Conservation (phyloP, 1,140 invertebrate species). For the Delia radicum region DNA sequence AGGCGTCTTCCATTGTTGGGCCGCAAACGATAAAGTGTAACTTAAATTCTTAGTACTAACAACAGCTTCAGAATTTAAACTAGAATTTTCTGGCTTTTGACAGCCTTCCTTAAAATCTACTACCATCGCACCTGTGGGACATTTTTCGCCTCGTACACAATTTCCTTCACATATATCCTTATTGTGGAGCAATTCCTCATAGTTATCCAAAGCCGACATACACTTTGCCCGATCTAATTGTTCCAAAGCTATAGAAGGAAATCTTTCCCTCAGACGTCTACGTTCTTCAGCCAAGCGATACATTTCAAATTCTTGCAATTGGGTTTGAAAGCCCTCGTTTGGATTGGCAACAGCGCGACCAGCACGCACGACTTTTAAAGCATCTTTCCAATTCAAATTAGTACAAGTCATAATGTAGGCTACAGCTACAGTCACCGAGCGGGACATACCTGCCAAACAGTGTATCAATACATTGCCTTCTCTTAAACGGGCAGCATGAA, state of each 20-base stretch:
- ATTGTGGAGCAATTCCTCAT: constrained; percentile 75
- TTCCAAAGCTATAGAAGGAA: constrained; percentile 73
- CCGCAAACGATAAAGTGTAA: constrained; percentile 37
- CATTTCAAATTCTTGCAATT: constrained; percentile 89
- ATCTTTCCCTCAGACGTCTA: constrained; percentile 77
- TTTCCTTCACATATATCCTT: constrained; percentile 82
- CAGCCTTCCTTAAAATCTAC: constrained; percentile 30
- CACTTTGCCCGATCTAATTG: constrained; percentile 76
- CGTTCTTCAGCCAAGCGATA: constrained; percentile 81
- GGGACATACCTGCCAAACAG: constrained; percentile 93
- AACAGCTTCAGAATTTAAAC: background rate
- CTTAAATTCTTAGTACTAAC: constrained; percentile 1
- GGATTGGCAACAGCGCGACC: constrained; percentile 90
- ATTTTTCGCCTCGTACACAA: constrained; percentile 78
- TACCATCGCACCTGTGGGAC: constrained; percentile 70
- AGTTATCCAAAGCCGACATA: constrained; percentile 72
- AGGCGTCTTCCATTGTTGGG: constrained; percentile 35
- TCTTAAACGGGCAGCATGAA: constrained; percentile 83
- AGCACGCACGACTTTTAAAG: constrained; percentile 87
- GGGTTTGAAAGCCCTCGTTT: constrained; percentile 92
- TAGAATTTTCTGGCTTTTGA: background rate
- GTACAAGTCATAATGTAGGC: constrained; percentile 86
- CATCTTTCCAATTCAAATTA: constrained; percentile 87
- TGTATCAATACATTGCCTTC: constrained; percentile 94
- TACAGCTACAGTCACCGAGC: constrained; percentile 91